Evolutionary conservation across 2,113 vertebrate genomes (phyloP), one percentile per base, ranked within the genome.

Genomic region (Trochalopteron elliotii): DNA sequence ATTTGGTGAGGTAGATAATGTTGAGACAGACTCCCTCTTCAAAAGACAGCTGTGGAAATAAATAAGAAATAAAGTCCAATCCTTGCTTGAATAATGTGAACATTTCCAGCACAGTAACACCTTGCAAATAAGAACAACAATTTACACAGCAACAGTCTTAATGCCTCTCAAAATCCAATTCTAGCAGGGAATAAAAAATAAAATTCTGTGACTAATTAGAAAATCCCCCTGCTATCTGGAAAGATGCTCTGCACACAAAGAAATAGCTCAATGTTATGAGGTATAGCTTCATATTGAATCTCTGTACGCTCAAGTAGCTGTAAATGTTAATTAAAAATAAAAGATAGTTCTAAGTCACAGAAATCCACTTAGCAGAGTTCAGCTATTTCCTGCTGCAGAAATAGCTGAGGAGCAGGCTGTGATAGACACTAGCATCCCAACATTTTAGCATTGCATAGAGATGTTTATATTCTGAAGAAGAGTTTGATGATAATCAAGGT

Each of bases 11-110:
- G 98, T 94, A 94, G 98, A 87, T 93, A 97, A 94, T 9, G 97
- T 97, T 69, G 96, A 96, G 56, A 98, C 97, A 94, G 95, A 89
- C 94, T 98, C 98, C 64, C 74, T 98, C 94, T 98, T 98, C 50
- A 98, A 94, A 91, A 98, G 98, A 92, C 97, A 97, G 82, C 99
- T 98, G 96, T 94, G 86, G 68, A 96, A 95, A 93, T 47, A 97
- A 96, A 68, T 21, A 88, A 94, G 33, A 90, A 93, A 68, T 65
- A 55, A 76, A 89, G 42, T 45, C 15, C 19, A 76, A 15, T 60
- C 28, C 35, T 86, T 69, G 14, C 24, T 47, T 78, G 42, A 82
- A 71, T 63, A 84, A 85, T 4, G 9, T 28, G n/a, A 40, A 86
- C 35, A 77, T 27, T 80, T 83, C 5, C 23, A 77, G 33, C 52